Conservation (phyloP, 2,797 vertebrate genomes). For the Telmatherina bonti region DNA sequence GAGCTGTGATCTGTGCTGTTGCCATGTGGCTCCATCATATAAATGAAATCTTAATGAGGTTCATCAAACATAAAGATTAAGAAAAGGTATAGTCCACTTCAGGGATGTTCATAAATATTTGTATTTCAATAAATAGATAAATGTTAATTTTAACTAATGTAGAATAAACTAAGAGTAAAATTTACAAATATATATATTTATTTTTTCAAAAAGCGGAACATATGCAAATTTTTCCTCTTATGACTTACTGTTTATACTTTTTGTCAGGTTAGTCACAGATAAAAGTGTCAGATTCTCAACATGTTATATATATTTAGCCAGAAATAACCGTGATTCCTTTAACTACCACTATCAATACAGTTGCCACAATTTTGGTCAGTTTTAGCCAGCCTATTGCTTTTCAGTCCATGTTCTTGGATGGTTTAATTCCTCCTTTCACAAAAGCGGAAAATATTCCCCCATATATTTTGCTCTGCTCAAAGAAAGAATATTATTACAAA, state of each 20-base stretch:
- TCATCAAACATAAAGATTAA: too few relatives aligned
- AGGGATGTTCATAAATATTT: neutral
- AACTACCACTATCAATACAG: neutral
- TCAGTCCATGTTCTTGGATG: neutral
- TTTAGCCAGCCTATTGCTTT: neutral
- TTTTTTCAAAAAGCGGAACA: neutral
- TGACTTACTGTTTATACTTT: neutral
- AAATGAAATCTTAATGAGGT: neutral
- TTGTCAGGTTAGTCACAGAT: neutral
- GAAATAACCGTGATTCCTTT: neutral
- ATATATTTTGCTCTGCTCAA: constrained; percentile 12
- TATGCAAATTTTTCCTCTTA: neutral
- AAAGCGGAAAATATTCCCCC: constrained; percentile 13
- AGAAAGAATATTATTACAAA: constrained; percentile 15
- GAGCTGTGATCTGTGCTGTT: neutral
- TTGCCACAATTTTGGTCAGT: neutral
- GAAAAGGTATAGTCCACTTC: neutral
- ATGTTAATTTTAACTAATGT: too few relatives aligned
- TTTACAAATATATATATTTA: too few relatives aligned
- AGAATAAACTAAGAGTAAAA: too few relatives aligned
- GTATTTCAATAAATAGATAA: too few relatives aligned
- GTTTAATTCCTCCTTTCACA: neutral
- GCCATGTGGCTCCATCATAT: neutral
- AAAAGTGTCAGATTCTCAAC: neutral
- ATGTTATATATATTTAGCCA: neutral